A percentile compares a stretch with the other conserved stretches of the same genome.
Evolutionary conservation across 2,113 vertebrate genomes (phyloP).

Genomic region (Orthonyx spaldingii): DNA sequence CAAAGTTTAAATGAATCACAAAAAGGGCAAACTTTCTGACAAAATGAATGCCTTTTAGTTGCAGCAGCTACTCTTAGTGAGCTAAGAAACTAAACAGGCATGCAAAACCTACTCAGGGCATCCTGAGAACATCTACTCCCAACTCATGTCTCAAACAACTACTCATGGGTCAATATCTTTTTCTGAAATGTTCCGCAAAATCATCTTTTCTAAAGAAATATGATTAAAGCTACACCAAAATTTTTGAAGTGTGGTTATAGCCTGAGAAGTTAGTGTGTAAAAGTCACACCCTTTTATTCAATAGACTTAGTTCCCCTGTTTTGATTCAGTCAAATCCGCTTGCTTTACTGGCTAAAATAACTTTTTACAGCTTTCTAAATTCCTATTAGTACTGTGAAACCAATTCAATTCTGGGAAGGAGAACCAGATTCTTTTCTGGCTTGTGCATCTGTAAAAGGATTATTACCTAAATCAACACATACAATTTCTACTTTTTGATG

Average conservation of each 20-base stretch:
- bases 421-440: constrained; percentile 24
- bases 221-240: not conserved
- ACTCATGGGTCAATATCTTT: not conserved
- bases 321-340: constrained; percentile 9
- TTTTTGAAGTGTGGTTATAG: constrained; percentile 34
- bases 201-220: not conserved
- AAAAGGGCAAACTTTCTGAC: not conserved
- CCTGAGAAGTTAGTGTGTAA: constrained; percentile 34
- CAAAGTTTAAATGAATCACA: not conserved
- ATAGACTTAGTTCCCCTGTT: not conserved
- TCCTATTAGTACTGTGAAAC: constrained; percentile 36
- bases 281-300: constrained; percentile 51
- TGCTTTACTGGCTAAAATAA: constrained; percentile 47
- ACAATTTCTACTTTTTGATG: not conserved
- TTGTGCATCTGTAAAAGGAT: constrained; percentile 11
- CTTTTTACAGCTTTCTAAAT: constrained; percentile 56
- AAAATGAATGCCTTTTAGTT: not conserved
- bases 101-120: not conserved
- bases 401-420: constrained; percentile 30
- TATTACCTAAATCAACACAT: constrained; percentile 20
- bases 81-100: not conserved
- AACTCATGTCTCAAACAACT: not conserved
- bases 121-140: not conserved
- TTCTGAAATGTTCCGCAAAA: not conserved
- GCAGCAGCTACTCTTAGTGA: not conserved